A percentile compares a stretch with the other conserved stretches of the same genome.
These are phyloP conservation scores for Corvus moneduloides DNA, from an alignment of 2,113 vertebrate species.

Conservation along the genomic window DNA sequence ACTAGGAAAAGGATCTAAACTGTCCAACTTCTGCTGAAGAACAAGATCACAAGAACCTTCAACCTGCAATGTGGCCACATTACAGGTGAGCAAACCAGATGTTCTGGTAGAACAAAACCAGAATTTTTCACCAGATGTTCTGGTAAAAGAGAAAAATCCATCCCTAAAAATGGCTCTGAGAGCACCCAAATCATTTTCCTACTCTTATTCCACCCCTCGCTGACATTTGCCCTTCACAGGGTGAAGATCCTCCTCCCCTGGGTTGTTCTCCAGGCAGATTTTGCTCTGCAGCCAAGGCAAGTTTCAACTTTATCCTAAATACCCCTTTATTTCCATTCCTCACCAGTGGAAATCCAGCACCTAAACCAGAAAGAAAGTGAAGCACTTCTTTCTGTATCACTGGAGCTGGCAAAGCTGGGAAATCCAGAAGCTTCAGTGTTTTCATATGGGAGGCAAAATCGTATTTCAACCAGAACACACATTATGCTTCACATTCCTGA, in stretches of 20 bases:
- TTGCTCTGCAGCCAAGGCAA: not conserved
- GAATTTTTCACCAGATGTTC: not conserved
- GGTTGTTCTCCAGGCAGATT: not conserved
- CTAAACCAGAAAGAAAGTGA: not conserved
- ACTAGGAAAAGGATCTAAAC: not conserved
- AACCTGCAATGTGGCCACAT: rapidly evolving
- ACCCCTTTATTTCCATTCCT: not conserved
- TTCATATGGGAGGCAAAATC: not conserved
- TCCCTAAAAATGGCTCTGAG: rapidly evolving
- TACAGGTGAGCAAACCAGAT: not conserved
- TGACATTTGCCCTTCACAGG: not conserved
- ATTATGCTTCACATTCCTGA: not conserved
- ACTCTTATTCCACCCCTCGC: not conserved
- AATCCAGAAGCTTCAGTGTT: not conserved
- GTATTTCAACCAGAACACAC: not conserved
- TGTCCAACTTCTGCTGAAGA: not conserved
- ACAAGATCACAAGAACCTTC: not conserved
- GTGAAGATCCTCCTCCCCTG: not conserved
- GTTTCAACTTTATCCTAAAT: not conserved
- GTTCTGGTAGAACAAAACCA: not conserved
- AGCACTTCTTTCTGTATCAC: not conserved
- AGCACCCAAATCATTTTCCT: not conserved
- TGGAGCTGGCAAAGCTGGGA: not conserved
- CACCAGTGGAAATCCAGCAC: not conserved
- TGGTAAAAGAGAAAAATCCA: not conserved